Percentiles rank a stretch among this genome's conserved stretches.
Conservation (phyloP, 2,113 vertebrate species). For the Lamprotornis superbus region DNA sequence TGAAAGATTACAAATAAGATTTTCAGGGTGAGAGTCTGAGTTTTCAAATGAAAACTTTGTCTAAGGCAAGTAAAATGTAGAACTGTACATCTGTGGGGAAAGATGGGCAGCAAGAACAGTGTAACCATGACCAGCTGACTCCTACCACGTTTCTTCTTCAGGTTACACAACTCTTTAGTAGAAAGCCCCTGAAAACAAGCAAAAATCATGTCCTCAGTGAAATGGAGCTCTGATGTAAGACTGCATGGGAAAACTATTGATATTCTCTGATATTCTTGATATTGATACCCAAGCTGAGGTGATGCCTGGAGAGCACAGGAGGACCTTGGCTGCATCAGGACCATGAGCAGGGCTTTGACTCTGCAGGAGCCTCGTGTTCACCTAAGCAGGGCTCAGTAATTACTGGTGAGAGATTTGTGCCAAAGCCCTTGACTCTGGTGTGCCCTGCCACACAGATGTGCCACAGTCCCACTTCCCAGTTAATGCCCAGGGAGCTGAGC, state of each 20-base stretch:
- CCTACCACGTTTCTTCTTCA: neutral
- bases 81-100: neutral
- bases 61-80: neutral
- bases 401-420: neutral
- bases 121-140: neutral
- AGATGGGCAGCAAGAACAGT: neutral
- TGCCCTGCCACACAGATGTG: neutral
- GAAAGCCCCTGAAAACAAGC: neutral
- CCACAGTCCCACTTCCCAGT: neutral
- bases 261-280: neutral
- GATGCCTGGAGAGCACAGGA: neutral
- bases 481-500: too few species aligned
- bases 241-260: neutral
- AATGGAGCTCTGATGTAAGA: neutral
- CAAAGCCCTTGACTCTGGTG: rapidly evolving
- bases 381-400: neutral
- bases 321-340: neutral
- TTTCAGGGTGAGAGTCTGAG: neutral
- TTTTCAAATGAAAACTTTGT: neutral
- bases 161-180: neutral
- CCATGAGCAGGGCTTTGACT: neutral
- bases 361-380: neutral
- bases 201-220: neutral
- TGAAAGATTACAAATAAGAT: neutral
- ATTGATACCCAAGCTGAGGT: neutral